phyloP scores from a whole-genome alignment of 2,797 vertebrate genomes.

The Hafferia zeledoni region DNA sequence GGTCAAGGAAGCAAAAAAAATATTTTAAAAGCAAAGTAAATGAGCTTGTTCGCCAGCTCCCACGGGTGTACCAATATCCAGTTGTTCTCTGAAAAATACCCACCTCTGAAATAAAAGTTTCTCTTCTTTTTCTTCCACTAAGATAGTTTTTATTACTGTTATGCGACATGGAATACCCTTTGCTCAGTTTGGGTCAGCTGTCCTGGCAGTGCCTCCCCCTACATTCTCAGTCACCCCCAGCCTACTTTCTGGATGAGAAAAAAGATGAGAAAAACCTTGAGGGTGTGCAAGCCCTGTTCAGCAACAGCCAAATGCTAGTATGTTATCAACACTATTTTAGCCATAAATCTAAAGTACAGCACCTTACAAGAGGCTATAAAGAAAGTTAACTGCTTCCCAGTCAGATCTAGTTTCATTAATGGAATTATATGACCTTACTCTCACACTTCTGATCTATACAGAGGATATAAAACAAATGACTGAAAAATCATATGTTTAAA shows the following conservation, averaged over 20 bases:
- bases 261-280: not conserved
- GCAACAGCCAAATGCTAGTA: not conserved
- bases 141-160: not conserved
- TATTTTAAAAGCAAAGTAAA: not conserved
- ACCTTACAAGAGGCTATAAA: not conserved
- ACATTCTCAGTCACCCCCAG: not conserved
- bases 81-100: not conserved
- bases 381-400: not conserved
- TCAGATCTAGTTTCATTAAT: not conserved
- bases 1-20: not conserved
- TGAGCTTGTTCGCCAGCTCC: not conserved
- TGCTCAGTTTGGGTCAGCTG: not conserved
- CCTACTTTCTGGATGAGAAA: not conserved
- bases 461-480: not conserved
- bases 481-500: not conserved
- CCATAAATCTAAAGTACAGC: not conserved
- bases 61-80: not conserved
- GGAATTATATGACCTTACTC: not conserved
- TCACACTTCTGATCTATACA: not conserved
- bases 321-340: not conserved
- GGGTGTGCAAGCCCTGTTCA: not conserved
- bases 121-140: not conserved
- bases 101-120: not conserved
- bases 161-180: not conserved
- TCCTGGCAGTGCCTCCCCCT: too few relatives aligned